Base-by-base conservation (phyloP, 2,797 vertebrate species). In the Ctenopoma multispine region DNA sequence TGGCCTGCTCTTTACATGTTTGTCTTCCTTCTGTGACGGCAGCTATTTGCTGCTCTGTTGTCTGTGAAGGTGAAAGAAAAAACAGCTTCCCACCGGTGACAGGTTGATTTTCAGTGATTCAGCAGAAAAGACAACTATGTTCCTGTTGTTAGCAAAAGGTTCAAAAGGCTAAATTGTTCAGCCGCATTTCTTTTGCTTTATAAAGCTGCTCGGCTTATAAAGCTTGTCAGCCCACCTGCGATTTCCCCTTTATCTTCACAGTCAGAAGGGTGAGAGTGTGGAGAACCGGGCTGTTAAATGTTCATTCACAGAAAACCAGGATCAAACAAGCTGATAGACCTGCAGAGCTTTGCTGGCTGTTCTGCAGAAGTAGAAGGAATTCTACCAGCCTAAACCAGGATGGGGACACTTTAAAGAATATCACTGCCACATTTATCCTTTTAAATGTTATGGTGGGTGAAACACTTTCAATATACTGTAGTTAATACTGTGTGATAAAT, bases 91-190 rank as follows among this genome's bases (percentile, higher is more conserved):
- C 29, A 43, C 12, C 29, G 29, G 60, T 24, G 58, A 41, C 56
- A n/a, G 57, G 51, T 65, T 58, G 36, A 63, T 50, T 65, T 50
- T 21, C 36, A 57, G 38, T 31, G 68, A 73, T 51, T 79, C 65
- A 67, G 69, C 72, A 54, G 58, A 60, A 66, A 69, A 60, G 36
- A 34, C n/a, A 41, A 58, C 27, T 44, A 13, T 38, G 57, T 55
- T 72, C 44, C 56, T 27, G 29, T 63, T 21, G 10, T 57, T 46
- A 13, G 27, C 20, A 17, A 58, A 69, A 79, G 60, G 63, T 61
- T 57, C 1, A 43, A 43, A 43, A 43, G 4, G 15, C 14, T 18
- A 17, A 43, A 43, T 17, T 43, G 41, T 43, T 43, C 15, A 64
- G 23, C 21, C 63, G 21, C 62, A 63, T 77, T 64, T 55, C 65